Evolutionary conservation across 1,140 invertebrate species (phyloP).

Genomic region (Helicorthomorpha holstii): DNA sequence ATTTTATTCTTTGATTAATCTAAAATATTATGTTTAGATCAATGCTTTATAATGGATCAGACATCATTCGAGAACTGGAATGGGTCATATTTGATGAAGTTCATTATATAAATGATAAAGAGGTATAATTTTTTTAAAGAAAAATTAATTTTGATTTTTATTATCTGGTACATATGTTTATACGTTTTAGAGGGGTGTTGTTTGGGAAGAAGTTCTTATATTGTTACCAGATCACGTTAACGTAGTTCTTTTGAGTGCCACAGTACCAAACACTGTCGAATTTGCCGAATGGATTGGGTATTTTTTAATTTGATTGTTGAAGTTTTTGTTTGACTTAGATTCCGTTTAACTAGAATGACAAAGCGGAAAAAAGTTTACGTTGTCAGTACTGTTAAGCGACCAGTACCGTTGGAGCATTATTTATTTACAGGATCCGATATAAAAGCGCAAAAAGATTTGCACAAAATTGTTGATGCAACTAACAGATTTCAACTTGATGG

Average conservation of each 20-base stretch:
- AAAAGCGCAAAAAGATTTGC: slow-evolving; percentile 62
- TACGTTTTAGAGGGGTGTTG: slow-evolving; percentile 65
- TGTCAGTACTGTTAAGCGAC: slow-evolving; percentile 80
- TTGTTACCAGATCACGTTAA: slow-evolving; percentile 83
- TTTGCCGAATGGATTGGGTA: slow-evolving; percentile 95
- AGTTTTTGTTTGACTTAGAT: slow-evolving; percentile 10
- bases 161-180: slow-evolving; percentile 8
- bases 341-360: slow-evolving; percentile 35
- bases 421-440: slow-evolving; percentile 72
- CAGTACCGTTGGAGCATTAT: slow-evolving; percentile 88
- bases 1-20: not conserved
- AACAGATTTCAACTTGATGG: too few species aligned
- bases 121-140: slow-evolving; percentile 35
- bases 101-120: slow-evolving; percentile 95
- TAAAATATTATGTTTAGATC: slow-evolving; percentile 32
- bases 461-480: slow-evolving; percentile 62
- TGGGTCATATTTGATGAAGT: slow-evolving; percentile 99
- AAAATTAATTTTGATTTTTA: not conserved
- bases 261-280: slow-evolving; percentile 90
- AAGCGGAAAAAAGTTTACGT: slow-evolving; percentile 89
- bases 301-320: slow-evolving; percentile 2
- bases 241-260: slow-evolving; percentile 94
- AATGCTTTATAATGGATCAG: slow-evolving; percentile 91
- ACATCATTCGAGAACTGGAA: slow-evolving; percentile 86
- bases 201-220: slow-evolving; percentile 98